These are phyloP conservation scores for Gymnoscopelus braueri DNA, from an alignment of 2,797 vertebrate genomes.

Conservation along the genomic window DNA sequence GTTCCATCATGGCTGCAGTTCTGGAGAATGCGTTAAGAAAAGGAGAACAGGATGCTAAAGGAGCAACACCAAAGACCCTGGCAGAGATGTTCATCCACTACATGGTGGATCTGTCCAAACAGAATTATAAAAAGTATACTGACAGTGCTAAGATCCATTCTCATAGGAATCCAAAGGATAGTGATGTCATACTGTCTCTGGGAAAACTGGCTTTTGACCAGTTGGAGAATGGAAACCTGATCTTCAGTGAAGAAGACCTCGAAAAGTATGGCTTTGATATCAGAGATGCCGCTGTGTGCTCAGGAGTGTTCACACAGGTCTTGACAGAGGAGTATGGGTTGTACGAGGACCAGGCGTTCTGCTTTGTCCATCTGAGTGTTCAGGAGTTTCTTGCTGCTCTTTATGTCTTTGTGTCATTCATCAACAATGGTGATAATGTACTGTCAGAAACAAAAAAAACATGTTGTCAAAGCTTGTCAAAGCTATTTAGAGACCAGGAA, in stretches of 20 bases:
- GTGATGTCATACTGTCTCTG: too few relatives aligned
- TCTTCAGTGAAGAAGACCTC: too few relatives aligned
- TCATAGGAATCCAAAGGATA: background rate
- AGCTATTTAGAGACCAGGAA: background rate
- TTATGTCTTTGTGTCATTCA: conserved; percentile 26
- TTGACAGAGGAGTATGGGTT: conserved; percentile 8
- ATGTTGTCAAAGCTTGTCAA: background rate
- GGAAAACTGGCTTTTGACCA: too few relatives aligned
- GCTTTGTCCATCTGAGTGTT: conserved; percentile 9
- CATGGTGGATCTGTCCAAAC: background rate
- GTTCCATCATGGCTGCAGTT: conserved; percentile 47
- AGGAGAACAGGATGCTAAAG: background rate
- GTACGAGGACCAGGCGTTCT: conserved; percentile 17
- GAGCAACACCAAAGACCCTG: conserved; percentile 42
- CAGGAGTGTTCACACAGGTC: conserved; percentile 48
- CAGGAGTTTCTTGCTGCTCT: conserved; percentile 53
- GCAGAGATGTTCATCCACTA: conserved; percentile 47
- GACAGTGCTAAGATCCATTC: background rate
- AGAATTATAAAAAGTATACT: conserved; percentile 21
- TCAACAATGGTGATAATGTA: conserved; percentile 24
- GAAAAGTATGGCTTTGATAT: conserved; percentile 10
- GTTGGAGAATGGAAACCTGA: too few relatives aligned
- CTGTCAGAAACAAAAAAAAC: conserved; percentile 14
- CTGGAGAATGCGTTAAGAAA: conserved; percentile 30
- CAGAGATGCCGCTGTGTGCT: conserved; percentile 23